A percentile compares a stretch with the other conserved stretches of the same genome.
These are phyloP conservation scores for Prunella strophiata DNA, from an alignment of 2,797 vertebrate genomes.

Conservation along the genomic window DNA sequence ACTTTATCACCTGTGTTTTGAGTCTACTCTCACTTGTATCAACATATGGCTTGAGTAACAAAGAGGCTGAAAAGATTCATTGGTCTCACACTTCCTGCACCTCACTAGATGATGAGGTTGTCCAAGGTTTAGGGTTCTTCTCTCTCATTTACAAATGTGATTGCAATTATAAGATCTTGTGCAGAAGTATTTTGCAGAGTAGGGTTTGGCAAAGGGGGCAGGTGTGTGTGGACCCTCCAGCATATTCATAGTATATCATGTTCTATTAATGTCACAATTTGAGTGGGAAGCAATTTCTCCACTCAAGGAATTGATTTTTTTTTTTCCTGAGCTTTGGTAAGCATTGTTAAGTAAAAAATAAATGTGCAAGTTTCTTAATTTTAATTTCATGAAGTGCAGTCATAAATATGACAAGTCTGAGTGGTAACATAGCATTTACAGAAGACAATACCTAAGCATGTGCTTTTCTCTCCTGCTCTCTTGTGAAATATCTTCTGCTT, in stretches of 20 bases:
- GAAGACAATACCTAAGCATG: background rate
- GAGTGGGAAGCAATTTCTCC: background rate
- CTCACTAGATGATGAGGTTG: background rate
- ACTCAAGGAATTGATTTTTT: background rate
- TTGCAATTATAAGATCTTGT: background rate
- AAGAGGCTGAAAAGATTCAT: background rate
- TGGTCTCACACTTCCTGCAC: background rate
- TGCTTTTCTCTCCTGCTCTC: background rate
- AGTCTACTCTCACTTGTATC: background rate
- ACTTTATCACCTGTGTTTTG: constrained; percentile 11
- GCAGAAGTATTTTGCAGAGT: background rate
- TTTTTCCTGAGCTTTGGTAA: background rate
- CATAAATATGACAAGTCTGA: background rate
- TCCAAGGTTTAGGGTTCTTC: background rate
- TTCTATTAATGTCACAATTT: background rate
- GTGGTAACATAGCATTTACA: background rate
- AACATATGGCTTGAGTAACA: background rate
- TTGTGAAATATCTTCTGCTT: background rate
- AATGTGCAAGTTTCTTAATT: background rate
- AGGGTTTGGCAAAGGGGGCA: background rate
- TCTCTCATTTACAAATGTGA: background rate
- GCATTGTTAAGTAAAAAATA: background rate
- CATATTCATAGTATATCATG: background rate
- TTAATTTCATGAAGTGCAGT: constrained; percentile 22
- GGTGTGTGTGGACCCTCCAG: background rate